Evolutionary conservation across 2,888 invertebrate species (phyloP).

Genomic region (Lycia hirtaria): DNA sequence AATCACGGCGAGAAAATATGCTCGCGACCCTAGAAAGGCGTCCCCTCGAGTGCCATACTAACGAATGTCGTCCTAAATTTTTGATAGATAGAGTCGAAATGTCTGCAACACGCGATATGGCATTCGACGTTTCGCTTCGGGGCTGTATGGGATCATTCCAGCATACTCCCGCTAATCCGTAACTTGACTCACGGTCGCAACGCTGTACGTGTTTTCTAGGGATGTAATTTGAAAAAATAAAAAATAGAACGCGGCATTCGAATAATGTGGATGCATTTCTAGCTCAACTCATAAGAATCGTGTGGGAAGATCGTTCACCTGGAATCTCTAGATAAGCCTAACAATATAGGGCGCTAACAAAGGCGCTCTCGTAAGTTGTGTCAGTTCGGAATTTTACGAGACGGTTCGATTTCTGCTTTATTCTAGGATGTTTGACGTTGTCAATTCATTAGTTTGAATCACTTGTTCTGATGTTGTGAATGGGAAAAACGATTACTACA

Average conservation of each 20-base stretch:
- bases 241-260: constrained; percentile 28
- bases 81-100: constrained; percentile 79
- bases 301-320: constrained; percentile 66
- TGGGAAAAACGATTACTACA: constrained; percentile 3
- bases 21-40: constrained; percentile 76
- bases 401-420: constrained; percentile 24
- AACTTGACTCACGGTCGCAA: constrained; percentile 64
- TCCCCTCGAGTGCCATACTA: constrained; percentile 74
- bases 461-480: constrained; percentile 2
- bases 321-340: constrained; percentile 72
- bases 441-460: constrained; percentile 17
- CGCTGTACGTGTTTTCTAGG: constrained; percentile 50
- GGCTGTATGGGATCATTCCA: constrained; percentile 62
- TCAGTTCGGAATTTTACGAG: constrained; percentile 44
- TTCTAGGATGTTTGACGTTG: constrained; percentile 19
- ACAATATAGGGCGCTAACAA: constrained; percentile 67
- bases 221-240: constrained; percentile 45
- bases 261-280: constrained; percentile 35
- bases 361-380: constrained; percentile 66
- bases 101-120: constrained; percentile 60
- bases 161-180: constrained; percentile 72
- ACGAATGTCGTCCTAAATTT: constrained; percentile 82
- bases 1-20: constrained; percentile 52
- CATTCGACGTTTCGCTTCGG: constrained; percentile 62
- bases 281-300: constrained; percentile 50